These are phyloP conservation scores for Xanthorhoe designata DNA, from an alignment of 2,888 invertebrate species.

Conservation along the genomic window DNA sequence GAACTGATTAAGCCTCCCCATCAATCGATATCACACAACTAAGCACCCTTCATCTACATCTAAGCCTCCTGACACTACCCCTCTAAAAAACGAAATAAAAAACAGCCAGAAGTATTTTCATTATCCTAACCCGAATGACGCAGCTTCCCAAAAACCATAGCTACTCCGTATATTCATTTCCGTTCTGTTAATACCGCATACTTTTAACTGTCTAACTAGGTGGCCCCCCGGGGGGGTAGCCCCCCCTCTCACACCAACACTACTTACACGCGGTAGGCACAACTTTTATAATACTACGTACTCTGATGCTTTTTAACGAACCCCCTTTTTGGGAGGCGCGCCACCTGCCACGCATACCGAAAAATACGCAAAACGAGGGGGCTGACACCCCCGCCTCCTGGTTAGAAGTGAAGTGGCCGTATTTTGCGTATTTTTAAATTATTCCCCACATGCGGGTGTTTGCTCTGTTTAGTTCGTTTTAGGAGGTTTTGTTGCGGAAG, in stretches of 20 bases:
- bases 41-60: constrained; percentile 34
- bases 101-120: constrained; percentile 77
- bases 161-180: constrained; percentile 85
- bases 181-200: constrained; percentile 86
- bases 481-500: constrained; percentile 54
- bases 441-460: constrained; percentile 78
- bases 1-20: constrained; percentile 33
- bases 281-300: constrained; percentile 86
- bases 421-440: constrained; percentile 86
- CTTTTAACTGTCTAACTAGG: constrained; percentile 86
- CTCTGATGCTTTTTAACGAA: constrained; percentile 85
- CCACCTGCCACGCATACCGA: constrained; percentile 86
- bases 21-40: constrained; percentile 37
- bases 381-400: constrained; percentile 66
- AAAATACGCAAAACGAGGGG: constrained; percentile 81
- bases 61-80: constrained; percentile 43
- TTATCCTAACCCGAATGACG: constrained; percentile 80
- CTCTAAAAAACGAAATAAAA: constrained; percentile 61
- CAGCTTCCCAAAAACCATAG: constrained; percentile 79
- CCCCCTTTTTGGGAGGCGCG: constrained; percentile 68
- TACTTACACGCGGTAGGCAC: constrained; percentile 85
- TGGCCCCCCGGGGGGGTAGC: constrained; percentile 58
- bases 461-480: constrained; percentile 73
- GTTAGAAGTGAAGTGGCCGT: constrained; percentile 83
- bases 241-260: constrained; percentile 66